Evolutionary conservation across 2,888 invertebrate genomes (phyloP).

Genomic region (Lacanobia oleracea): DNA sequence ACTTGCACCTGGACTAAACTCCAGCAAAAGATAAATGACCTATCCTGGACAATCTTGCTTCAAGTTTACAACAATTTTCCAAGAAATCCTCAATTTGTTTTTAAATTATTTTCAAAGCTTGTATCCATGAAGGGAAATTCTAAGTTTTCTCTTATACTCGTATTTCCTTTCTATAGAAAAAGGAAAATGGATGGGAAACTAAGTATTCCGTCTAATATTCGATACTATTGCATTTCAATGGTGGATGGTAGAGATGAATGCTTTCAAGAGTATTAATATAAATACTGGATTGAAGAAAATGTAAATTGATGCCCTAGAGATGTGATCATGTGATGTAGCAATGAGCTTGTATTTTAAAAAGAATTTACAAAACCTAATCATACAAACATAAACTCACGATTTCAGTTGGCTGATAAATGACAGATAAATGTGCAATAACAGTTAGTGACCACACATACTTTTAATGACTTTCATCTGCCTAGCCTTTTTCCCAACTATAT

Average conservation of each 20-base stretch:
- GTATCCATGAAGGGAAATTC: slow-evolving; percentile 17
- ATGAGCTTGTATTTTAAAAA: neutral
- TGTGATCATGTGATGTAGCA: neutral
- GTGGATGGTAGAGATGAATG: too few species aligned
- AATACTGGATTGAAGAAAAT: neutral
- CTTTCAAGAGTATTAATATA: slow-evolving; percentile 5
- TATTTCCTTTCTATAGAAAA: slow-evolving; percentile 21
- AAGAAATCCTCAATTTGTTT: slow-evolving; percentile 51
- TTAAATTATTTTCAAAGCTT: neutral
- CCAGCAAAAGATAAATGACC: neutral
- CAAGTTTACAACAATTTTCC: slow-evolving; percentile 3
- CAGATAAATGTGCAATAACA: too few species aligned
- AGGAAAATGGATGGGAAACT: slow-evolving; percentile 40
- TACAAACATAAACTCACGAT: too few species aligned
- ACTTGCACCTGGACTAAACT: neutral
- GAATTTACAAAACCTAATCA: too few species aligned
- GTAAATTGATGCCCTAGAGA: neutral
- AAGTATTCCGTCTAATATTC: neutral
- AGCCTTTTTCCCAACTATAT: too few species aligned
- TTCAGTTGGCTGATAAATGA: too few species aligned
- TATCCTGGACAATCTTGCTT: neutral
- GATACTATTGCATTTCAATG: slow-evolving; percentile 11
- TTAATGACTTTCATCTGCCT: too few species aligned
- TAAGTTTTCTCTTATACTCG: slow-evolving; percentile 13
- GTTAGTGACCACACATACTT: too few species aligned